Percentiles rank a stretch among this genome's conserved stretches.
phyloP scores from a whole-genome alignment of 2,113 vertebrate genomes.

The Lycaon pictus region DNA sequence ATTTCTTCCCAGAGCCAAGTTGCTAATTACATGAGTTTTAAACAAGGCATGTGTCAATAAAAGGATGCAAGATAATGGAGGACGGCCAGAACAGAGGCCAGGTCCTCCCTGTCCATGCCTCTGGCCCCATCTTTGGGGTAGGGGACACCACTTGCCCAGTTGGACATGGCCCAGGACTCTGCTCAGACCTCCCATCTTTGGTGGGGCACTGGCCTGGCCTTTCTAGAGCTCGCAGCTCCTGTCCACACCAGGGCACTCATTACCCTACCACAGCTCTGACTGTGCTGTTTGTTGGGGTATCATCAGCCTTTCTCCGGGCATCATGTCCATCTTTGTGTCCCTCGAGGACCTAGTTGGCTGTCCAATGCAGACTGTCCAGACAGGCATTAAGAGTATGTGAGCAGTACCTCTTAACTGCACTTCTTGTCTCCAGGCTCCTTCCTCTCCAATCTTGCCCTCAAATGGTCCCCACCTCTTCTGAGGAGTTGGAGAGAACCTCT shows the following conservation, averaged over 20 bases:
- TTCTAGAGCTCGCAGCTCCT: not conserved
- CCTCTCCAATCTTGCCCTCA: not conserved
- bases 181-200: not conserved
- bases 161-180: not conserved
- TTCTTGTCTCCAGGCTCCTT: not conserved
- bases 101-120: not conserved
- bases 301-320: not conserved
- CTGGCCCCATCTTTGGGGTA: not conserved
- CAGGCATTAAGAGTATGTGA: not conserved
- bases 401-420: not conserved
- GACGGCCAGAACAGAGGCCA: not conserved
- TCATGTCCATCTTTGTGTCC: not conserved
- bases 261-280: not conserved
- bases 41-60: conserved; percentile 35
- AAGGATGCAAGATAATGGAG: conserved; percentile 48
- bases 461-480: not conserved
- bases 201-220: not conserved
- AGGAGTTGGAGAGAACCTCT: not conserved
- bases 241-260: accelerated
- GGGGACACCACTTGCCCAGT: not conserved
- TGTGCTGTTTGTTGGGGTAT: not conserved
- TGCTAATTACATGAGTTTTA: conserved; percentile 62
- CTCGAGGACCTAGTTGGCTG: not conserved
- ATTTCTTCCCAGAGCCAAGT: conserved; percentile 67
- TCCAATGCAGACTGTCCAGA: not conserved